Percentiles rank a stretch among this genome's conserved stretches.
phyloP scores from a whole-genome alignment of 2,888 invertebrate genomes.

The Eurytoma californica region DNA sequence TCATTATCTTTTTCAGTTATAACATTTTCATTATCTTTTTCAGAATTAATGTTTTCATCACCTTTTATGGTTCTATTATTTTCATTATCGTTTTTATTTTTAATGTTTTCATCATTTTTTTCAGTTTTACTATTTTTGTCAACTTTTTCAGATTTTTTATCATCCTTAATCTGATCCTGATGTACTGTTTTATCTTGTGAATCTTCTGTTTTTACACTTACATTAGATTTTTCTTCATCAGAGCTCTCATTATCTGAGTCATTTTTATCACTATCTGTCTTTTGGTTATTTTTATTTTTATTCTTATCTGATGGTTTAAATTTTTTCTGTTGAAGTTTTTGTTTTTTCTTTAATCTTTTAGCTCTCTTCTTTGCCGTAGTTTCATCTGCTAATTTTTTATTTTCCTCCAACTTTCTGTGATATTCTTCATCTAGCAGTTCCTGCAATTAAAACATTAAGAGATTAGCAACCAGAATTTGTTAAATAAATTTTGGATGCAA shows the following conservation, averaged over 20 bases:
- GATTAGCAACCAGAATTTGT: constrained; percentile 2
- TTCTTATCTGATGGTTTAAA: constrained; percentile 64
- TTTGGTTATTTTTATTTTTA: constrained; percentile 26
- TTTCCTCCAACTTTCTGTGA: constrained; percentile 86
- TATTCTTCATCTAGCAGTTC: constrained; percentile 91
- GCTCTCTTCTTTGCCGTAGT: constrained; percentile 94
- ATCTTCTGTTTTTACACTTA: not conserved
- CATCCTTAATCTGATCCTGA: not conserved
- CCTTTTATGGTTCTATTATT: not conserved
- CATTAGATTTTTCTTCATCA: constrained; percentile 61
- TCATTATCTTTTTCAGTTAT: not conserved
- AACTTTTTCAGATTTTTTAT: too few species aligned
- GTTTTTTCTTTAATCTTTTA: constrained; percentile 89
- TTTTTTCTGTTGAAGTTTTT: constrained; percentile 73
- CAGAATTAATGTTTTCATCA: not conserved
- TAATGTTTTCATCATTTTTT: constrained; percentile 13
- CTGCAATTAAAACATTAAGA: constrained; percentile 72
- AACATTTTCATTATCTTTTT: not conserved
- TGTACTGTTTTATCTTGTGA: not conserved
- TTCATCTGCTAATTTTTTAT: constrained; percentile 83
- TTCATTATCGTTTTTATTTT: constrained; percentile 53
- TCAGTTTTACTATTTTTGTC: not conserved
- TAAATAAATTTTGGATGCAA: constrained; percentile 4
- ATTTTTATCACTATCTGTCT: constrained; percentile 61
- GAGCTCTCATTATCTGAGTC: constrained; percentile 70